These are phyloP conservation scores for Gymnocheta viridis DNA, from an alignment of 2,888 invertebrate genomes.

Conservation along the genomic window DNA sequence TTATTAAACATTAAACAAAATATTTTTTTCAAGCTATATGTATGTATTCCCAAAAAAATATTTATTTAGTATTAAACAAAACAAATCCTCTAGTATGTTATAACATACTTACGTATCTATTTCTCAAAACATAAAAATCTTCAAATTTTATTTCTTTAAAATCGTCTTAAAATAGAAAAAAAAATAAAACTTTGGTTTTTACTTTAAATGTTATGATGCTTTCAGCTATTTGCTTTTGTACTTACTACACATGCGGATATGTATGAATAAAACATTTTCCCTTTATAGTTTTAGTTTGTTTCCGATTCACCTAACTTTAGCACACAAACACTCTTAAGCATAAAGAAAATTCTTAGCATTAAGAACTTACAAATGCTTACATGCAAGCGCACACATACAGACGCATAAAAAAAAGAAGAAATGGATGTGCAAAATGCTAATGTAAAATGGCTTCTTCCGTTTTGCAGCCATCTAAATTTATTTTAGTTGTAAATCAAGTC, in stretches of 20 bases:
- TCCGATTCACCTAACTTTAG: slow-evolving; percentile 31
- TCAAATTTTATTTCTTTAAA: background rate
- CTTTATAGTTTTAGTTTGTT: slow-evolving; percentile 14
- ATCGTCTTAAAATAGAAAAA: background rate
- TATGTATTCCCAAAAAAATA: background rate
- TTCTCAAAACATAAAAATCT: too few relatives aligned
- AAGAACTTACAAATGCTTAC: background rate
- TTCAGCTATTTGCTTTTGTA: slow-evolving; percentile 12
- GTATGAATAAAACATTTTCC: slow-evolving; percentile 40
- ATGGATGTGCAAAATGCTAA: slow-evolving; percentile 48
- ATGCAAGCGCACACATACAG: background rate
- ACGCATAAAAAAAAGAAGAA: slow-evolving; percentile 4
- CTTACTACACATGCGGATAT: background rate
- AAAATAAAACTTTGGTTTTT: background rate
- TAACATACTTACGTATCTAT: background rate
- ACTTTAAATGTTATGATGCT: slow-evolving; percentile 17
- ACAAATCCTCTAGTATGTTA: background rate
- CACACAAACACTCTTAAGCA: background rate
- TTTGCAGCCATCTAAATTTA: slow-evolving; percentile 32
- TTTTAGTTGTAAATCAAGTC: slow-evolving; percentile 47
- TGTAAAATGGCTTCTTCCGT: slow-evolving; percentile 49
- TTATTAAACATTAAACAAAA: background rate
- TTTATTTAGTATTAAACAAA: background rate
- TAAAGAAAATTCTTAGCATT: background rate
- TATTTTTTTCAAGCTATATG: too few relatives aligned